Percentiles rank a stretch among this genome's conserved stretches.
Evolutionary conservation across 2,113 vertebrate species (phyloP).

Genomic region (Thamnophis sirtalis): DNA sequence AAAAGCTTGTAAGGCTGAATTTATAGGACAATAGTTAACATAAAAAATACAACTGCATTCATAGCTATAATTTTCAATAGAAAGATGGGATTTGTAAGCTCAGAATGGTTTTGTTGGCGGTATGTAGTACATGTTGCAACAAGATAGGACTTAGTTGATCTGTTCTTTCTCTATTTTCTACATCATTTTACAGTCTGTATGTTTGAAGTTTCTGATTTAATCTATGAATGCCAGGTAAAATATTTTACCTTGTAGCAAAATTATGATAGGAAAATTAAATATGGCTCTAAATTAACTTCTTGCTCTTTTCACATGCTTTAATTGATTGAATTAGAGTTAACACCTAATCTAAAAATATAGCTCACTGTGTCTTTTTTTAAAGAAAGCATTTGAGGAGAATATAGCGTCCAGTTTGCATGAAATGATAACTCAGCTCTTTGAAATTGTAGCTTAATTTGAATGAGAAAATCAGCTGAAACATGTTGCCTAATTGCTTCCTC

Average conservation of each 20-base stretch:
- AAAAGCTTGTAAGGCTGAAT: neutral
- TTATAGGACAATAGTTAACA: neutral
- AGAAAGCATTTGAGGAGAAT: neutral
- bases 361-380: neutral
- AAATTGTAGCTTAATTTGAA: neutral
- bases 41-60: neutral
- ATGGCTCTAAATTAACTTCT: neutral
- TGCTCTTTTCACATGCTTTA: neutral
- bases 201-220: neutral
- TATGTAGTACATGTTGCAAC: neutral
- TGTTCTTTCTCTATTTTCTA: neutral
- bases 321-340: neutral
- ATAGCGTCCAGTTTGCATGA: neutral
- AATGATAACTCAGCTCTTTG: neutral
- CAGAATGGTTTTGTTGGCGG: neutral
- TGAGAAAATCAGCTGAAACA: neutral
- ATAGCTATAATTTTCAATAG: neutral
- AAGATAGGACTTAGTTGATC: neutral
- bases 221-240: neutral
- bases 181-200: neutral
- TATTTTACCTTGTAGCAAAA: neutral
- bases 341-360: neutral
- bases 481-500: neutral
- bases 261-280: neutral
- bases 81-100: neutral